A percentile compares a stretch with the other conserved stretches of the same genome.
phyloP scores from a whole-genome alignment of 2,888 invertebrate genomes.

The Micropterix aruncella region DNA sequence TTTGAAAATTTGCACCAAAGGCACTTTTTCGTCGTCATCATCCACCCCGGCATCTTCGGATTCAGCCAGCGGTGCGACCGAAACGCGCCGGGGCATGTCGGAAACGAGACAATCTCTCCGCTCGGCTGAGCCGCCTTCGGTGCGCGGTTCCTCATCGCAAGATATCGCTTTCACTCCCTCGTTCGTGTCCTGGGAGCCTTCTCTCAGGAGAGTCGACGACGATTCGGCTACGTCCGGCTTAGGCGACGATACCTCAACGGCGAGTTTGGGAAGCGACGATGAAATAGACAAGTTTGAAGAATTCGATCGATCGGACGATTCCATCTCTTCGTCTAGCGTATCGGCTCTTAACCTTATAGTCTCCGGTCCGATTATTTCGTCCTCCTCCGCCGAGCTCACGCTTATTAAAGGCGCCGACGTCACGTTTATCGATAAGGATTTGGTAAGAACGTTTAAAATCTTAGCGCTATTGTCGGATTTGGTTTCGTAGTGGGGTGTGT shows the following conservation, averaged over 20 bases:
- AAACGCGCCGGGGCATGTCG: conserved; percentile 21
- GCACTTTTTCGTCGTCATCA: conserved; percentile 46
- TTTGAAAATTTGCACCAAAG: conserved; percentile 26
- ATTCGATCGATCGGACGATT: conserved; percentile 7
- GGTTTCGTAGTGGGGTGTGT: conserved; percentile 24
- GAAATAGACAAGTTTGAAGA: conserved; percentile 7
- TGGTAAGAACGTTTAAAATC: conserved; percentile 23
- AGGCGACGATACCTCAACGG: not conserved
- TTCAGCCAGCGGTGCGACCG: conserved; percentile 52
- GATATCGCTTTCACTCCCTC: conserved; percentile 7
- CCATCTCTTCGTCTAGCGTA: conserved; percentile 6
- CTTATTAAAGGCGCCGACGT: conserved; percentile 48
- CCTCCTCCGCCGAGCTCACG: conserved; percentile 58
- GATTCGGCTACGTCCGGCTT: not conserved
- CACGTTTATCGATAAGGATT: conserved; percentile 25
- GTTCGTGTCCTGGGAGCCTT: not conserved
- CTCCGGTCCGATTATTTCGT: conserved; percentile 19
- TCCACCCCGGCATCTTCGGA: conserved; percentile 55
- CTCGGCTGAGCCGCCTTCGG: conserved; percentile 9
- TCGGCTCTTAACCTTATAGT: conserved; percentile 4
- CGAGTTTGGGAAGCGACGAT: conserved; percentile 6
- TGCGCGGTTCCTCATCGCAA: conserved; percentile 9
- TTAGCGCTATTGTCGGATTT: conserved; percentile 22
- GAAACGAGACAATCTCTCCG: conserved; percentile 6
- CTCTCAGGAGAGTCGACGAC: not conserved